These are phyloP conservation scores for Lithobates sylvaticus DNA, from an alignment of 2,797 vertebrate genomes.

Conservation along the genomic window DNA sequence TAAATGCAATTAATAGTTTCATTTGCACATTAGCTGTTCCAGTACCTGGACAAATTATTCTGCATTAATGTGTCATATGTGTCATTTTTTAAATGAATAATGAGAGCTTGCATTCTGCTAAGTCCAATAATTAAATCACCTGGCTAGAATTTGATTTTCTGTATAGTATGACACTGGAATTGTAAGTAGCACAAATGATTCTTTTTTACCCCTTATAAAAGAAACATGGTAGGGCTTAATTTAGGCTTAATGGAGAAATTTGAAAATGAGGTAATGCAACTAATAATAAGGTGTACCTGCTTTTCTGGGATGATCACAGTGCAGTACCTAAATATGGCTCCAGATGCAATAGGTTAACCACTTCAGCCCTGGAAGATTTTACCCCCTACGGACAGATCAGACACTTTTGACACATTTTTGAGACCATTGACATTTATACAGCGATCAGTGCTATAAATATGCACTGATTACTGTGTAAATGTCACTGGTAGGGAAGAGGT, in stretches of 20 bases:
- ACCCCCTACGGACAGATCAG: too few relatives aligned
- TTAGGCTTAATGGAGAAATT: neutral
- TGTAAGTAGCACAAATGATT: slow-evolving; percentile 19
- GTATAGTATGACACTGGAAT: slow-evolving; percentile 62
- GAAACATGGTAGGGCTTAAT: neutral
- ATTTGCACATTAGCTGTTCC: slow-evolving; percentile 22
- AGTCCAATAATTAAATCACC: slow-evolving; percentile 21
- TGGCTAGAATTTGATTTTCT: slow-evolving; percentile 57
- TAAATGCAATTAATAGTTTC: slow-evolving; percentile 51
- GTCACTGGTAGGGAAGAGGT: too few relatives aligned
- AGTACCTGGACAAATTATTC: slow-evolving; percentile 47
- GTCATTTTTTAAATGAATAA: slow-evolving; percentile 28
- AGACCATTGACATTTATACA: too few relatives aligned
- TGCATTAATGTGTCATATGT: slow-evolving; percentile 40
- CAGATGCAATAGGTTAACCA: neutral
- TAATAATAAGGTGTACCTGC: neutral
- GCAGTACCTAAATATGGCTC: too few relatives aligned
- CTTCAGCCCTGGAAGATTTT: too few relatives aligned
- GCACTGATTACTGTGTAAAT: too few relatives aligned
- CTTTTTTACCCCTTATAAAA: neutral
- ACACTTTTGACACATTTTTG: too few relatives aligned
- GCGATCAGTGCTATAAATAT: too few relatives aligned
- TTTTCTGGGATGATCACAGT: neutral
- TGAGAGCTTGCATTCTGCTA: slow-evolving; percentile 39
- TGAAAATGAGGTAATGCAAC: neutral